Conservation (phyloP, 2,113 vertebrate species). For the Mus musculus region DNA sequence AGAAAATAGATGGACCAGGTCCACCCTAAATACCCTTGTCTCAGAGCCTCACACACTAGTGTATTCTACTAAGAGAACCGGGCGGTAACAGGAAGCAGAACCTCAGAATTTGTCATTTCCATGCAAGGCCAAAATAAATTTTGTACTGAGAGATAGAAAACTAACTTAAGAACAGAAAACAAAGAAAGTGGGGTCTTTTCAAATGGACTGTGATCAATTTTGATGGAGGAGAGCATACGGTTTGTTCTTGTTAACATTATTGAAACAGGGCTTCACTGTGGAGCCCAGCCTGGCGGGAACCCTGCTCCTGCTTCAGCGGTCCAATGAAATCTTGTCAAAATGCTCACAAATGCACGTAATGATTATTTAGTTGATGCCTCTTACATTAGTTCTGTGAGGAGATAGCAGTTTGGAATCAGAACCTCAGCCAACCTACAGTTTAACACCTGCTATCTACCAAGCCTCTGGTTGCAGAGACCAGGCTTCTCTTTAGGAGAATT, state of each 20-base stretch:
- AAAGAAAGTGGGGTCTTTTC: conserved; percentile 2
- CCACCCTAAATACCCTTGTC: neutral
- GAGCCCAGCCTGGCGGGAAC: neutral
- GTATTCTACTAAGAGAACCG: conserved; percentile 14
- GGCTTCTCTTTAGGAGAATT: neutral
- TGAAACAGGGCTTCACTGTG: neutral
- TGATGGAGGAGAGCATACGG: neutral
- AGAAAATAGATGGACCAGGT: neutral
- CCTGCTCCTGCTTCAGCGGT: neutral
- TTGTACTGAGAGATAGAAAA: conserved; percentile 15
- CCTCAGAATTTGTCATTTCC: neutral
- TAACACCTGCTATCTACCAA: neutral
- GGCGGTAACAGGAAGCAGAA: too few relatives aligned
- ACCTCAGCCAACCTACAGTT: neutral
- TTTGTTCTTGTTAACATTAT: neutral
- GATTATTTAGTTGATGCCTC: neutral
- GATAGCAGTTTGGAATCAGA: neutral
- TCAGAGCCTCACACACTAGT: neutral
- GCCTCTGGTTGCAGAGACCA: neutral
- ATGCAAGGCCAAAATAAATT: neutral
- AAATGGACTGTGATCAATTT: conserved; percentile 10
- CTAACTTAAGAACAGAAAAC: neutral
- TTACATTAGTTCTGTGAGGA: neutral
- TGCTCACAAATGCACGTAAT: neutral
- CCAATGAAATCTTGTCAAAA: neutral